Percentiles rank a stretch among this genome's conserved stretches.
phyloP scores from a whole-genome alignment of 2,797 vertebrate genomes.

The Anguilla megastoma region DNA sequence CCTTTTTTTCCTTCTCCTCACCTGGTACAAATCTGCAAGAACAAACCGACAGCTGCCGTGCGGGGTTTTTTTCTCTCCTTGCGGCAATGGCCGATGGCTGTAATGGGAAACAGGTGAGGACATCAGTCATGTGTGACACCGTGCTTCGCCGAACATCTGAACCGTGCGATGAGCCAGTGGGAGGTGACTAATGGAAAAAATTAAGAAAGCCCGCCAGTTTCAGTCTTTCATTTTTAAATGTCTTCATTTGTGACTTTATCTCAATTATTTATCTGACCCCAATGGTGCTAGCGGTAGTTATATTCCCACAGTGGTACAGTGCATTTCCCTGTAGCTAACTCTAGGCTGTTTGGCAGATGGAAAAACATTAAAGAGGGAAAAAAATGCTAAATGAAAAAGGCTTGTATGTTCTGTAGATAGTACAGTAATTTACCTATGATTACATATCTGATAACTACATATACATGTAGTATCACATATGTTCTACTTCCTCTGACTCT shows the following conservation, averaged over 20 bases:
- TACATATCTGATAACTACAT: background rate
- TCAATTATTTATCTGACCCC: no score
- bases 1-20: constrained; percentile 62
- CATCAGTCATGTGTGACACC: constrained; percentile 34
- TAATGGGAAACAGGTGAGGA: constrained; percentile 69
- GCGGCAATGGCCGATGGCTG: constrained; percentile 58
- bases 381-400: background rate
- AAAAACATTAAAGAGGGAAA: background rate
- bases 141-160: constrained; percentile 34
- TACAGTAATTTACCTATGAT: background rate
- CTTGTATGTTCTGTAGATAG: background rate
- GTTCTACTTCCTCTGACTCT: background rate
- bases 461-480: background rate
- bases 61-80: constrained; percentile 56
- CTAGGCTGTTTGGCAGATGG: constrained; percentile 27
- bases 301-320: constrained; percentile 11
- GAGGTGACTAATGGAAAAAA: background rate
- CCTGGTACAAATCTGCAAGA: constrained; percentile 58
- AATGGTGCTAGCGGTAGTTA: background rate
- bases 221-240: background rate
- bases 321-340: constrained; percentile 32
- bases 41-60: constrained; percentile 60
- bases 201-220: background rate
- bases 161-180: constrained; percentile 5
- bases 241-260: background rate